Percentiles rank a stretch among this genome's conserved stretches.
Evolutionary conservation across 2,113 vertebrate genomes (phyloP).

Genomic region (Dasyornis broadbenti): DNA sequence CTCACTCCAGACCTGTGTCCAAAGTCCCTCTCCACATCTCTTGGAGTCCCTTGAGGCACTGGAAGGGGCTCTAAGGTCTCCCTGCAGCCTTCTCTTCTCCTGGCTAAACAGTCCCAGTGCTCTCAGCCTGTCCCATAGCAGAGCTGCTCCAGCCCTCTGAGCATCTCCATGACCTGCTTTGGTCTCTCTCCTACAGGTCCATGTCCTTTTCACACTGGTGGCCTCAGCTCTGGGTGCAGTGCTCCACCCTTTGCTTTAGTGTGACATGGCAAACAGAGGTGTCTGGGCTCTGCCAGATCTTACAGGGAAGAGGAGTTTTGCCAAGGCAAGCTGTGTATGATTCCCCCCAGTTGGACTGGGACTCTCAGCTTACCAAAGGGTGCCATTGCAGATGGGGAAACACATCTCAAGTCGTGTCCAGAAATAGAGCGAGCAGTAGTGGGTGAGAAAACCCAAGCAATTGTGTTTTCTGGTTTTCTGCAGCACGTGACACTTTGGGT

Average conservation of each 20-base stretch:
- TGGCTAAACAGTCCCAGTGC: not conserved
- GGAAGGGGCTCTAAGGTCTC: not conserved
- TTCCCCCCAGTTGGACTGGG: not conserved
- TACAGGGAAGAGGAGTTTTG: not conserved
- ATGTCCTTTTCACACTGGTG: not conserved
- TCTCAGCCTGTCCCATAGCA: not conserved
- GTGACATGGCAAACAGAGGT: not conserved
- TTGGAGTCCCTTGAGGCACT: not conserved
- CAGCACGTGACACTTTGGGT: not conserved
- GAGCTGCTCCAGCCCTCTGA: not conserved
- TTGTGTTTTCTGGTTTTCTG: not conserved
- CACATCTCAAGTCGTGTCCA: not conserved
- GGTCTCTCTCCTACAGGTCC: not conserved
- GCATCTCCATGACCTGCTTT: not conserved
- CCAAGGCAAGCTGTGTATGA: not conserved
- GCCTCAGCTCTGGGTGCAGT: not conserved
- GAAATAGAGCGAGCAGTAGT: accelerated
- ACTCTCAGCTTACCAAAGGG: not conserved
- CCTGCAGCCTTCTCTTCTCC: not conserved
- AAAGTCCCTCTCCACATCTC: not conserved
- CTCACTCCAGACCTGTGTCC: not conserved
- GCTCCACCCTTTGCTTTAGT: not conserved
- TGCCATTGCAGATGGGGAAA: not conserved
- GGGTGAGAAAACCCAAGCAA: too few species aligned
- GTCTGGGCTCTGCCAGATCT: not conserved